Evolutionary conservation across 2,797 vertebrate species (phyloP), one percentile per base, ranked within the genome.

Genomic region (Harpia harpyja): DNA sequence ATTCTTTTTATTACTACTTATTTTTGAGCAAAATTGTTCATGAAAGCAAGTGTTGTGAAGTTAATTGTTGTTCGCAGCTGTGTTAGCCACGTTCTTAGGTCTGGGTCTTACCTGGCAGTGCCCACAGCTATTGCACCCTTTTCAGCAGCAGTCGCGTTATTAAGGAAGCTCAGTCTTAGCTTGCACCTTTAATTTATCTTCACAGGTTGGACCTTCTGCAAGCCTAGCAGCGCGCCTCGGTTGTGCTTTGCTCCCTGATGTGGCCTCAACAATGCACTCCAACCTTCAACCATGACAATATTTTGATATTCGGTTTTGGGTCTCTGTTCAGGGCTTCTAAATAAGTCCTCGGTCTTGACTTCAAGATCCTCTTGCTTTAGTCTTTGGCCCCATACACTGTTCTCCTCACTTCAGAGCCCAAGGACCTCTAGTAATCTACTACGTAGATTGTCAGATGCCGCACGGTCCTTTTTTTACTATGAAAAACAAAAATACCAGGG

Each of bases 261-360:
- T 43, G 41, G 19, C 46, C 25, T 91, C 70, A 35, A 14, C 22
- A 16, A 28, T 35, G 41, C 4, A 3, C 27, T 70, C 13, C 30
- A 25, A 14, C 32, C 25, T 69, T 69, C 28, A 30, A 1, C 63
- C 20, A 2, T 11, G 32, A 6, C 39, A 21, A 0, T 24, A 6
- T 9, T n/a, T 32, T 2, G 1, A 6, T 41, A 5, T 28, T 43
- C 0, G 9, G 11, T 10, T 61, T 48, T 24, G 32, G 23, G 27
- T 33, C 33, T 60, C 32, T 44, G 2, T 20, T 30, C 16, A 41
- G 32, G 12, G 24, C 24, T 61, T 49, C 23, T 46, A n/a, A 67
- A 10, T n/a, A 51, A 48, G 13, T 32, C 28, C 9, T 57, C 0
- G 0, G 15, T 46, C 53, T 48, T 78, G 18, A 20, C 20, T 37